These are phyloP conservation scores for Elephas maximus DNA, from an alignment of 2,113 vertebrate genomes.

Conservation along the genomic window DNA sequence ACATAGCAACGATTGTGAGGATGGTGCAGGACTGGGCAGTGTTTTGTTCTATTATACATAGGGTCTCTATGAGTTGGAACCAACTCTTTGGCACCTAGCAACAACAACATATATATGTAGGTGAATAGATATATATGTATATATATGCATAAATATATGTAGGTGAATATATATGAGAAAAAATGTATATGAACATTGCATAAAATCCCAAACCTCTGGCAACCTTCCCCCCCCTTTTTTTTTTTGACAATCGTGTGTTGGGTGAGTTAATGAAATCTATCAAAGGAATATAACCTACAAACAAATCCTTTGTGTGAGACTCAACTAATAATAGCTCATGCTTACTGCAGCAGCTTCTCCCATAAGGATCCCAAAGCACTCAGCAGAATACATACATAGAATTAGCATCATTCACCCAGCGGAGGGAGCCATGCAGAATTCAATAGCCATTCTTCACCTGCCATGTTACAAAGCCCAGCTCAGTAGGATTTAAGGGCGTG, in stretches of 20 bases:
- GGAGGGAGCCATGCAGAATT: conserved; percentile 52
- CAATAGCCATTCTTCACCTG: conserved; percentile 81
- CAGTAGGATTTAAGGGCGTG: conserved; percentile 79
- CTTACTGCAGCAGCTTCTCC: conserved; percentile 49
- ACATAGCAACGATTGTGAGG: too few relatives aligned
- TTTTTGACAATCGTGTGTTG: background rate
- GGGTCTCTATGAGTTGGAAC: too few relatives aligned
- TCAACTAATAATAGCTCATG: conserved; percentile 67
- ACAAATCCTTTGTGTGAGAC: conserved; percentile 13
- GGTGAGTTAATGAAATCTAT: conserved; percentile 54
- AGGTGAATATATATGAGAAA: background rate
- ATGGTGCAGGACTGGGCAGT: too few relatives aligned
- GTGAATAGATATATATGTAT: background rate
- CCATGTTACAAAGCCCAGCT: conserved; percentile 72
- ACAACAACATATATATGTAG: too few relatives aligned
- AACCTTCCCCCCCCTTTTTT: background rate
- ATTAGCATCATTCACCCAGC: conserved; percentile 72
- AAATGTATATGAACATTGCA: background rate
- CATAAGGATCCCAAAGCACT: conserved; percentile 65
- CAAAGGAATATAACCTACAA: conserved; percentile 22
- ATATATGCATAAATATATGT: background rate
- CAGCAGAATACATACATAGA: conserved; percentile 73
- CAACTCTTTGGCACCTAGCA: too few relatives aligned
- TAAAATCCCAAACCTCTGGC: background rate
- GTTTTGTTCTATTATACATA: too few relatives aligned